Conservation (phyloP, 2,888 invertebrate genomes). For the Scaptomyza reducta region DNA sequence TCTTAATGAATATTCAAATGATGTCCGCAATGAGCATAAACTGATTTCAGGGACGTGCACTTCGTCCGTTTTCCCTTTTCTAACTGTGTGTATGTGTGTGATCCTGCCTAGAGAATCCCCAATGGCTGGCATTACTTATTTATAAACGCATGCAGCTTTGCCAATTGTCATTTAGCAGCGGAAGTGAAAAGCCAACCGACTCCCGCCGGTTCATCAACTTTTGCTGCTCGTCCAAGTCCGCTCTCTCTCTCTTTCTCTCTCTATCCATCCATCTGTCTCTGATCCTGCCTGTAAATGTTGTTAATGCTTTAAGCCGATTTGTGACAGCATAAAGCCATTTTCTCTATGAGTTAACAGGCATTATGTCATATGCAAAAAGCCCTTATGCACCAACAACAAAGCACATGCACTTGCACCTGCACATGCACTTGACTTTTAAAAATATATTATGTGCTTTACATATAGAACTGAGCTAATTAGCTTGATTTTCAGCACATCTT, state of each 20-base stretch:
- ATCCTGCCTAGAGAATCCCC: conserved; percentile 11
- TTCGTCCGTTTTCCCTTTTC: conserved; percentile 2
- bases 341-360: conserved; percentile 39
- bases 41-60: conserved; percentile 12
- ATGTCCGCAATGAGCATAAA: conserved; percentile 31
- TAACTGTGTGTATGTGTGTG: neutral
- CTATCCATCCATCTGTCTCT: neutral
- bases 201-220: conserved; percentile 37
- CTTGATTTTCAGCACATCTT: conserved; percentile 1
- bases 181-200: conserved; percentile 51
- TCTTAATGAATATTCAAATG: conserved; percentile 69
- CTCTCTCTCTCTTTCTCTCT: neutral
- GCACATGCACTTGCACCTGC: conserved; percentile 22
- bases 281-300: conserved; percentile 11
- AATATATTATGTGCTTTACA: neutral
- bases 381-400: conserved; percentile 32
- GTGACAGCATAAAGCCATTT: conserved; percentile 48
- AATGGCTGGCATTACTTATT: conserved; percentile 42
- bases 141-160: conserved; percentile 53
- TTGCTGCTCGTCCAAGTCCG: conserved; percentile 1
- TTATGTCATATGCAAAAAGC: conserved; percentile 39
- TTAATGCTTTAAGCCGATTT: conserved; percentile 73
- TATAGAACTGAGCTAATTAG: conserved; percentile 7
- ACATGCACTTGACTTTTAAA: conserved; percentile 24
- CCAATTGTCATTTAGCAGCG: conserved; percentile 47